A percentile compares a stretch with the other conserved stretches of the same genome.
These are phyloP conservation scores for Asobara japonica DNA, from an alignment of 1,140 invertebrate species.

Conservation along the genomic window DNA sequence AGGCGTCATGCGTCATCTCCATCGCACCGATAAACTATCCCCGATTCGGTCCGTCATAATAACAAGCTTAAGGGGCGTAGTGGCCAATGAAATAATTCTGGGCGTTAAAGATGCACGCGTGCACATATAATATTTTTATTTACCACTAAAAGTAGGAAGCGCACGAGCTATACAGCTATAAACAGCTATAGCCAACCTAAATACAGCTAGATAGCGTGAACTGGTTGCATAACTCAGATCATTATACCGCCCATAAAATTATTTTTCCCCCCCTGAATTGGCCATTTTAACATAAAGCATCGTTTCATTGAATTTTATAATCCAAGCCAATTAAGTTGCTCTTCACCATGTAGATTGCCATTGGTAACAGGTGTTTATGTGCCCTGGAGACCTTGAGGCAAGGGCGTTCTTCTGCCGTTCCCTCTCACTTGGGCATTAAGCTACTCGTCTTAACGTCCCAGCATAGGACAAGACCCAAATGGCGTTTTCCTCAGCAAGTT, in stretches of 20 bases:
- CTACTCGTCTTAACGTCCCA: constrained; percentile 1
- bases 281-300: background rate
- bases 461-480: background rate
- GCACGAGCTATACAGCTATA: no score
- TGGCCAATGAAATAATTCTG: background rate
- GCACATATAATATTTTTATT: background rate
- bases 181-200: no score
- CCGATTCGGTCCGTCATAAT: background rate
- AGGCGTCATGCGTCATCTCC: background rate
- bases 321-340: background rate
- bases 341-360: background rate
- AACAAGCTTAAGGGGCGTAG: background rate
- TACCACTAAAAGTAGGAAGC: background rate
- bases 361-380: background rate
- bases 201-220: background rate
- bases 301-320: background rate
- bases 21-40: background rate
- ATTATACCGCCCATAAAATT: background rate
- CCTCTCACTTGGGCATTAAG: background rate
- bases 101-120: background rate
- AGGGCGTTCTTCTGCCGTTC: constrained; percentile 9
- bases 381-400: constrained; percentile 8
- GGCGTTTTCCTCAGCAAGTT: background rate
- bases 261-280: background rate
- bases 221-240: constrained; percentile 1